Evolutionary conservation across 2,797 vertebrate genomes (phyloP).

Genomic region (Calcarius lapponicus): DNA sequence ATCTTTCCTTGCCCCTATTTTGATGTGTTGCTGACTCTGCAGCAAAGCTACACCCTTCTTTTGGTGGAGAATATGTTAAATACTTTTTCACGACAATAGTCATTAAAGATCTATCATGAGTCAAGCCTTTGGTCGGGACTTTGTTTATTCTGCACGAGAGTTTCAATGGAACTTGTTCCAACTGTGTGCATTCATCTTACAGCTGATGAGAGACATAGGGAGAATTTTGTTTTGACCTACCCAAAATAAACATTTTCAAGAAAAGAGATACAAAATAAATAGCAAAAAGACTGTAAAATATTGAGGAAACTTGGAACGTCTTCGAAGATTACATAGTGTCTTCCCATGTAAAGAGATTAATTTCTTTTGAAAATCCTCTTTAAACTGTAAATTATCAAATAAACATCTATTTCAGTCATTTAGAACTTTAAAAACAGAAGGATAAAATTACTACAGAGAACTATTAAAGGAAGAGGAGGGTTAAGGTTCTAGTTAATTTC

Average conservation of each 20-base stretch:
- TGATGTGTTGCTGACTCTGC: conserved; percentile 13
- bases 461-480: not conserved
- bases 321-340: conserved; percentile 43
- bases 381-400: conserved; percentile 26
- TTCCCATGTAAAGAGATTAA: conserved; percentile 23
- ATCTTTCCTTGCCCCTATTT: not conserved
- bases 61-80: conserved; percentile 14
- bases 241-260: conserved; percentile 62
- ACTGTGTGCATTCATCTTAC: conserved; percentile 51
- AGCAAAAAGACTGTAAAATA: conserved; percentile 55
- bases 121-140: conserved; percentile 35
- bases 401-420: not conserved
- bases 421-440: not conserved
- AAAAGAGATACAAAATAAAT: conserved; percentile 68
- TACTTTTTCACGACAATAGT: conserved; percentile 64
- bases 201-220: conserved; percentile 53
- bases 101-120: conserved; percentile 68
- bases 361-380: conserved; percentile 34
- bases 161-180: conserved; percentile 54
- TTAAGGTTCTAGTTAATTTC: not conserved
- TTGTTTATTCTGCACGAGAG: conserved; percentile 59
- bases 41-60: conserved; percentile 24
- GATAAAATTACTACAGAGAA: not conserved
- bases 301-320: conserved; percentile 37
- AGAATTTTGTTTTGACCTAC: conserved; percentile 65